A percentile compares a stretch with the other conserved stretches of the same genome.
Evolutionary conservation across 2,888 invertebrate species (phyloP).

Genomic region (Xiphydria camelus): DNA sequence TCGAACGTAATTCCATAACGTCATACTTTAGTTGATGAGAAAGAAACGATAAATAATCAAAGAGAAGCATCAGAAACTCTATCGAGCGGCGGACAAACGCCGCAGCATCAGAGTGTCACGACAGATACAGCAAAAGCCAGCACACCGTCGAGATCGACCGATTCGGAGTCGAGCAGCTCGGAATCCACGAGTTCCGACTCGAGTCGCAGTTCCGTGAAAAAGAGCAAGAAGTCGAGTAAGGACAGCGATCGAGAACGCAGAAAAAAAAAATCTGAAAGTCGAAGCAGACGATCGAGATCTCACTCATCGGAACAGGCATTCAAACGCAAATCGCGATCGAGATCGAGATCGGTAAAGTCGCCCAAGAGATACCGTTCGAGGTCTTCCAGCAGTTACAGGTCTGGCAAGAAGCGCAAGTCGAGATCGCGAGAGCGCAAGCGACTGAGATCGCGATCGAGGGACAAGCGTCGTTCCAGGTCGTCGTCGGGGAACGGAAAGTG

Average conservation of each 20-base stretch:
- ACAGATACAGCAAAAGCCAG: conserved; percentile 27
- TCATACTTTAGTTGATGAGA: conserved; percentile 53
- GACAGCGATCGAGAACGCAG: conserved; percentile 6
- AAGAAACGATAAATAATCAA: conserved; percentile 53
- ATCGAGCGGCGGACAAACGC: conserved; percentile 47
- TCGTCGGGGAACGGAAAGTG: conserved; percentile 30
- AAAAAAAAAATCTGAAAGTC: conserved; percentile 1
- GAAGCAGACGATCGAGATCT: conserved; percentile 20
- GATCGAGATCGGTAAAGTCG: conserved; percentile 31
- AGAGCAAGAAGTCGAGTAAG: conserved; percentile 32
- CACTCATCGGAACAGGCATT: conserved; percentile 25
- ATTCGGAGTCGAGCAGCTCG: conserved; percentile 32
- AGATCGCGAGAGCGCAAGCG: conserved; percentile 40
- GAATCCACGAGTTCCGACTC: conserved; percentile 31
- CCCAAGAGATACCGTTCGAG: conserved; percentile 42
- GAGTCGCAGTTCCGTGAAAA: conserved; percentile 29
- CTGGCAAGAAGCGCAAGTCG: conserved; percentile 33
- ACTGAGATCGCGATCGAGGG: conserved; percentile 29
- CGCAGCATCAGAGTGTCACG: conserved; percentile 35
- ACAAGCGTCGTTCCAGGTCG: conserved; percentile 35
- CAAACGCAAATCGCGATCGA: conserved; percentile 30
- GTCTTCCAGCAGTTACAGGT: conserved; percentile 42
- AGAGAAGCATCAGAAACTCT: conserved; percentile 51
- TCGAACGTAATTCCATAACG: conserved; percentile 32
- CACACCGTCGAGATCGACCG: conserved; percentile 36